These are phyloP conservation scores for Guaruba guarouba DNA, from an alignment of 2,113 vertebrate species.

Conservation along the genomic window DNA sequence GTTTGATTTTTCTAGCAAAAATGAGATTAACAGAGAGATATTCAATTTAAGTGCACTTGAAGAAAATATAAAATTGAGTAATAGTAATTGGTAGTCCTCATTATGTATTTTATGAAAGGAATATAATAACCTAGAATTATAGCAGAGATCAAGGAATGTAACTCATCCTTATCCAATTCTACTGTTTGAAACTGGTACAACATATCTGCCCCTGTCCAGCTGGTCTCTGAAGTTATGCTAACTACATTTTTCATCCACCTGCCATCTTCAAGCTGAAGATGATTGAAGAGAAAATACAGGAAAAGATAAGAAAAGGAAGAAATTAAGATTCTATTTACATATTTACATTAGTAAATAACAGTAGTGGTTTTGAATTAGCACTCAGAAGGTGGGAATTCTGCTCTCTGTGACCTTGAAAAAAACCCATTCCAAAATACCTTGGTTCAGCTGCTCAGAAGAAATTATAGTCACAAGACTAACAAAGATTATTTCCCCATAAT, in stretches of 20 bases:
- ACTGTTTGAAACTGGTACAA: not conserved
- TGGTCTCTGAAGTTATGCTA: not conserved
- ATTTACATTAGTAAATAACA: not conserved
- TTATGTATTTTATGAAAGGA: conserved; percentile 9
- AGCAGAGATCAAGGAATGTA: not conserved
- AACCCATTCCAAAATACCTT: not conserved
- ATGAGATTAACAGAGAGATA: not conserved
- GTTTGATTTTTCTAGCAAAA: not conserved
- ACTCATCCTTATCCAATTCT: not conserved
- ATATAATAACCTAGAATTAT: not conserved
- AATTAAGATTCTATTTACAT: not conserved
- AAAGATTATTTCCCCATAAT: not conserved
- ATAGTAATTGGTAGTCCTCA: not conserved
- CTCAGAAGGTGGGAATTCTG: not conserved
- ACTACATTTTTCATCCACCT: not conserved
- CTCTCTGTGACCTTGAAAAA: not conserved
- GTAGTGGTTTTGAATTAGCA: not conserved
- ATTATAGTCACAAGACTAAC: not conserved
- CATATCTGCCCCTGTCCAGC: not conserved
- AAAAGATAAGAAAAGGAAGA: not conserved
- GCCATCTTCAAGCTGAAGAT: not conserved
- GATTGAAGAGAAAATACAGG: not conserved
- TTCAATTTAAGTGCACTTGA: not conserved
- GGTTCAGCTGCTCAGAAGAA: not conserved
- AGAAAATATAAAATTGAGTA: not conserved